Base-by-base conservation (phyloP, 2,888 invertebrate genomes). In the Drosophila putrida region DNA sequence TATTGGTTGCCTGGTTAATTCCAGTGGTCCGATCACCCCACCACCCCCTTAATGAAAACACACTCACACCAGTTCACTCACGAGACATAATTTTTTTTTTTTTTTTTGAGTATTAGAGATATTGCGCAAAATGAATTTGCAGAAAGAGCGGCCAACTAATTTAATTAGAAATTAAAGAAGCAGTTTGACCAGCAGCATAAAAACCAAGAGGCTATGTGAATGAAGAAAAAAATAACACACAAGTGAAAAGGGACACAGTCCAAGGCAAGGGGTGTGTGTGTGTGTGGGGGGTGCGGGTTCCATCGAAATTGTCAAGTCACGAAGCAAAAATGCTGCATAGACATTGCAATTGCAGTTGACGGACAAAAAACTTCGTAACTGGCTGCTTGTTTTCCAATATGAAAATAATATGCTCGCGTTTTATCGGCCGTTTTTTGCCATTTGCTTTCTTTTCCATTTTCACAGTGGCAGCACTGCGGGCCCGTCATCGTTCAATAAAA, bases 391-490 rank as follows among this genome's bases (percentile, higher is more conserved):
- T 64, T 70, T 77, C 58, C 59, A 67, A 71, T 65, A 77, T 64
- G 33, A 65, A 73, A 73, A 55, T 63, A 54, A 68, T 71, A 68
- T 62, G 60, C 57, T 71, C 57, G 76, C 73, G 58, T 80, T 84
- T 86, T 67, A 78, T 88, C 78, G 89, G 71, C 62, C 51, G 63
- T 69, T 81, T 38, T 47, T 57, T 59, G 69, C 58, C 73, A 70
- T 78, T 86, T 84, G 84, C 89, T 84, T 84, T 84, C 82, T 79
- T 81, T 82, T 75, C 67, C 74, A 83, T 87, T 84, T 87, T 81
- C 85, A 79, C 71, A 55, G 67, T 50, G 57, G 68, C 75, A 67
- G 82, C 60, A 35, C 58, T 59, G 60, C 62, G 65, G 61, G 61
- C 59, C 79, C 68, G 80, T 80, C 82, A 79, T 82, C 76, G 62